These are phyloP conservation scores for Dasysyrphus albostriatus DNA, from an alignment of 2,888 invertebrate species.

Conservation along the genomic window DNA sequence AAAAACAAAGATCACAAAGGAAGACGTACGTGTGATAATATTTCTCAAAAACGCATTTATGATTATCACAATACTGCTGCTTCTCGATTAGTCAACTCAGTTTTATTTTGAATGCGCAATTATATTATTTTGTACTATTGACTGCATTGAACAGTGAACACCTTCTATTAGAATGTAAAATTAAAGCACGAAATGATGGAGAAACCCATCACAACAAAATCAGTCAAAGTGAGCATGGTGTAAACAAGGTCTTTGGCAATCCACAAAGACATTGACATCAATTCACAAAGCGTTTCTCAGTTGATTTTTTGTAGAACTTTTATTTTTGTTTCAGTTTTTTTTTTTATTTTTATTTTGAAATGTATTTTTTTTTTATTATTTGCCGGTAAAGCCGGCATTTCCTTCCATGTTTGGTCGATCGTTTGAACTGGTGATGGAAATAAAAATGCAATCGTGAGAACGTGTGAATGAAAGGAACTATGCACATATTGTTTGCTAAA, in stretches of 20 bases:
- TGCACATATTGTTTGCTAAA: neutral
- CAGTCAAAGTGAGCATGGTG: slow-evolving; percentile 43
- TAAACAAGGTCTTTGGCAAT: slow-evolving; percentile 66
- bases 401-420: slow-evolving; percentile 61
- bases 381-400: slow-evolving; percentile 42
- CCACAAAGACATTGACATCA: slow-evolving; percentile 74
- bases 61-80: slow-evolving; percentile 23
- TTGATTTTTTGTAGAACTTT: slow-evolving; percentile 40
- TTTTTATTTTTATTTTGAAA: neutral
- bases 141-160: slow-evolving; percentile 26
- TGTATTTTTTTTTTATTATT: neutral
- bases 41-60: slow-evolving; percentile 21
- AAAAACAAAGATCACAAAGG: slow-evolving; percentile 50
- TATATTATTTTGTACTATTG: slow-evolving; percentile 2
- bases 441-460: slow-evolving; percentile 10
- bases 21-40: slow-evolving; percentile 49
- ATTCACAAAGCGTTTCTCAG: slow-evolving; percentile 50
- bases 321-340: neutral
- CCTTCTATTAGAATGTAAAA: slow-evolving; percentile 52
- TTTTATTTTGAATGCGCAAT: slow-evolving; percentile 36
- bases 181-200: slow-evolving; percentile 29
- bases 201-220: slow-evolving; percentile 56
- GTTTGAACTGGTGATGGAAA: slow-evolving; percentile 15
- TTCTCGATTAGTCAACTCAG: slow-evolving; percentile 46
- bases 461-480: slow-evolving; percentile 8